phyloP scores from a whole-genome alignment of 2,888 invertebrate species.

The Argyra leucocephala region DNA sequence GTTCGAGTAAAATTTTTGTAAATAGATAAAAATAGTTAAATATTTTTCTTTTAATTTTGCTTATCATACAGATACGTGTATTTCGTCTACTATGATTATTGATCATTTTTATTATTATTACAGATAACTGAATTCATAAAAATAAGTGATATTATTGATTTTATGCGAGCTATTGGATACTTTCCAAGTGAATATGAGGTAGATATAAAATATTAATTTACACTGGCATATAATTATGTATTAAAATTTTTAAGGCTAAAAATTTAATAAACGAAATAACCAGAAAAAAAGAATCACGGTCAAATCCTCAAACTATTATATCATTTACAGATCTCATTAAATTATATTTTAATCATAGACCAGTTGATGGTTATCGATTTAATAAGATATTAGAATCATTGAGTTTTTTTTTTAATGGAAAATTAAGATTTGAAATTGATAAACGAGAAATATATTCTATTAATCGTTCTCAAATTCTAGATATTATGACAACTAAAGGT shows the following conservation, averaged over 20 bases:
- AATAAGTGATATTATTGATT: conserved; percentile 58
- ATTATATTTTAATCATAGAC: conserved; percentile 57
- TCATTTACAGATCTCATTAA: conserved; percentile 58
- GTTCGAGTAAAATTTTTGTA: no score
- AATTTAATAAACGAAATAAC: conserved; percentile 52
- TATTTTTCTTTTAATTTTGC: no score
- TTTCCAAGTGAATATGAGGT: conserved; percentile 69
- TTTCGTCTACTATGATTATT: no score
- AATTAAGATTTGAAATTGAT: background rate
- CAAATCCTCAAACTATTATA: conserved; percentile 33
- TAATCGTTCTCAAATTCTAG: conserved; percentile 15
- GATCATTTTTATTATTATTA: background rate
- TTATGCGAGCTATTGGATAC: conserved; percentile 65
- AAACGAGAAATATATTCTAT: conserved; percentile 7
- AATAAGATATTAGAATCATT: conserved; percentile 39
- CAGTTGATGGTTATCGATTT: conserved; percentile 48
- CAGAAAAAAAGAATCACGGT: conserved; percentile 9
- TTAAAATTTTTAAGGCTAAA: conserved; percentile 44
- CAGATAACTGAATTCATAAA: conserved; percentile 48
- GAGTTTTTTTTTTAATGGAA: conserved; percentile 15
- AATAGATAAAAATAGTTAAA: no score
- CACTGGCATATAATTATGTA: background rate
- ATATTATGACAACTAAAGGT: conserved; percentile 19
- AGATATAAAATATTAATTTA: conserved; percentile 16
- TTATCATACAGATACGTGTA: no score